Evolutionary conservation across 2,888 invertebrate genomes (phyloP).

Genomic region (Yponomeuta sedellus): DNA sequence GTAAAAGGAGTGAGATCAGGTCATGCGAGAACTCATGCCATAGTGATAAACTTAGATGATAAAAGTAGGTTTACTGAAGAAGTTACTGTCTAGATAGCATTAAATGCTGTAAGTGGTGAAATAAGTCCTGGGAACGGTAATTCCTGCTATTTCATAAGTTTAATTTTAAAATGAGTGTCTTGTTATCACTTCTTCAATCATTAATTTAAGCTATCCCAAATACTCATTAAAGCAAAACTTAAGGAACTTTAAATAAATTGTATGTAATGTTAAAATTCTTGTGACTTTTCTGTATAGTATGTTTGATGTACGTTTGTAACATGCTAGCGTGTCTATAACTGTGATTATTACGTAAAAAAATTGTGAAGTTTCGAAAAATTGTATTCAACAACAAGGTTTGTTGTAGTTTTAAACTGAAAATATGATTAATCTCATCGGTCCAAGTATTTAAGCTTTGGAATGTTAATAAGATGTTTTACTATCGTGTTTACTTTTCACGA

Average conservation of each 20-base stretch:
- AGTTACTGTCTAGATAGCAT: conserved; percentile 79
- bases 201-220: too few species aligned
- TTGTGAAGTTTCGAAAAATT: neutral
- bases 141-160: neutral
- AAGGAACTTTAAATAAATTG: too few species aligned
- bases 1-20: conserved; percentile 73
- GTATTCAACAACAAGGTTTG: neutral
- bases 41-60: conserved; percentile 87
- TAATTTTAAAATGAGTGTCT: neutral
- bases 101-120: neutral
- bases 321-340: neutral
- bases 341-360: neutral
- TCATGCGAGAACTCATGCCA: conserved; percentile 84
- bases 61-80: conserved; percentile 89
- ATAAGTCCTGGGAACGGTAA: neutral
- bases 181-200: too few species aligned
- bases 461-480: too few species aligned
- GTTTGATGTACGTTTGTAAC: neutral
- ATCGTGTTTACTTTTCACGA: too few species aligned
- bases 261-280: neutral
- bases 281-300: neutral
- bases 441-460: neutral
- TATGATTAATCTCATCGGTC: neutral
- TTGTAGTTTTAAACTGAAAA: neutral
- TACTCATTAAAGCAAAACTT: too few species aligned